A percentile compares a stretch with the other conserved stretches of the same genome.
These are phyloP conservation scores for Cephalopachus bancanus DNA, from an alignment of 2,797 vertebrate species.

Conservation along the genomic window DNA sequence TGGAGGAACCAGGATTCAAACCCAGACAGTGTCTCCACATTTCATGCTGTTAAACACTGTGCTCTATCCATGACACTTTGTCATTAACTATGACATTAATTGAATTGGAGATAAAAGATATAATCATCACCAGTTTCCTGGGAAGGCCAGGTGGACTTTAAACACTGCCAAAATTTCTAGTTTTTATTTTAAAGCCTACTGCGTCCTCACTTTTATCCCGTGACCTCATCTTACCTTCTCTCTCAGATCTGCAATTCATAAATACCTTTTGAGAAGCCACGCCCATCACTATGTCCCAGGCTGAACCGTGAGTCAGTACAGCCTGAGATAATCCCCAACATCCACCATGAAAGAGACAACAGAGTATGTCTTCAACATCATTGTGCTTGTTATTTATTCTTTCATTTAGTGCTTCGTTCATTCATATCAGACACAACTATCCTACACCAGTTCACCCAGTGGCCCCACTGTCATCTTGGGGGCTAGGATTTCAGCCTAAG, in stretches of 20 bases:
- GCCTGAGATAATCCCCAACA: not conserved
- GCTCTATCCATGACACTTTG: not conserved
- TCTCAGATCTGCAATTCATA: not conserved
- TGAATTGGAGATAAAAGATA: not conserved
- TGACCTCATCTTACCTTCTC: not conserved
- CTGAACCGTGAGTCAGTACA: not conserved
- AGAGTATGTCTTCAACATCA: not conserved
- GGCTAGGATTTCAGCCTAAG: too few relatives aligned
- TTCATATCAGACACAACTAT: not conserved
- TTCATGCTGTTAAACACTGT: not conserved
- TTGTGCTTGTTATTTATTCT: not conserved
- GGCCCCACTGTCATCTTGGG: too few relatives aligned
- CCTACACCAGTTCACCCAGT: too few relatives aligned
- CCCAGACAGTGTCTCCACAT: not conserved
- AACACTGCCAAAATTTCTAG: not conserved
- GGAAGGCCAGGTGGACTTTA: not conserved
- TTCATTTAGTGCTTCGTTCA: not conserved
- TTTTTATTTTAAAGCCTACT: not conserved
- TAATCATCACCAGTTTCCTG: not conserved
- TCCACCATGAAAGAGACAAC: not conserved
- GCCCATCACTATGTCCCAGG: not conserved
- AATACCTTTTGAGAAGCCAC: constrained; percentile 10
- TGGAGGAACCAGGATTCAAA: not conserved
- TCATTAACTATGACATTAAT: not conserved
- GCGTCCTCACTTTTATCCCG: not conserved